These are phyloP conservation scores for Physocephala rufipes DNA, from an alignment of 2,888 invertebrate genomes.

Conservation along the genomic window DNA sequence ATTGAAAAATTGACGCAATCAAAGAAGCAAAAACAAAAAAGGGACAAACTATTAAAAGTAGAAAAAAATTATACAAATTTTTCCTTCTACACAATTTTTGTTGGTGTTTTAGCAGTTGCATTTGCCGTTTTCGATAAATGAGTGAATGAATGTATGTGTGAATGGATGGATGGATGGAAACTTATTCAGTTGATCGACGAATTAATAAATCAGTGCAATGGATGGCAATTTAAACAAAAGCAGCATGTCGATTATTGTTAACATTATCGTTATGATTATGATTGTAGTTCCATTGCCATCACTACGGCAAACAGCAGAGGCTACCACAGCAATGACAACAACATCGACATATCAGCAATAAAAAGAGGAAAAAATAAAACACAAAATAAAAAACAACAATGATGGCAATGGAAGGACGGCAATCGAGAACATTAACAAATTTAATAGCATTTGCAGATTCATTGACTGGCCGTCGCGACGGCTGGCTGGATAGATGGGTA, in stretches of 20 bases:
- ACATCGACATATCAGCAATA: too few relatives aligned
- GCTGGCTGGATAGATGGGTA: not conserved
- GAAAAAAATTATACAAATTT: not conserved
- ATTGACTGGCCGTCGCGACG: constrained; percentile 30
- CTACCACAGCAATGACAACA: constrained; percentile 14
- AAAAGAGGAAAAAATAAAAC: too few relatives aligned
- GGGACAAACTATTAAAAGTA: not conserved
- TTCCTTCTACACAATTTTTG: too few relatives aligned
- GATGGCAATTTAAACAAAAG: constrained; percentile 7
- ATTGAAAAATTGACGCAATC: too few relatives aligned
- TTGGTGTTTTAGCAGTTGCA: too few relatives aligned
- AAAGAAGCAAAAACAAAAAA: not conserved
- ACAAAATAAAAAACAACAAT: too few relatives aligned
- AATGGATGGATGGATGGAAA: constrained; percentile 10
- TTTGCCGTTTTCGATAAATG: not conserved
- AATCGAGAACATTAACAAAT: not conserved
- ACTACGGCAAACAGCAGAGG: constrained; percentile 12
- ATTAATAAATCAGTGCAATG: constrained; percentile 27
- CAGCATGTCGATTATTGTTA: constrained; percentile 30
- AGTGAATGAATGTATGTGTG: not conserved
- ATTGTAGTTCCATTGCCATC: constrained; percentile 2
- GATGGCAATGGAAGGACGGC: constrained; percentile 3
- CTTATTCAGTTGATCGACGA: not conserved
- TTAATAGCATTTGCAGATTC: constrained; percentile 23
- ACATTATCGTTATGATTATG: constrained; percentile 18